phyloP scores from a whole-genome alignment of 2,797 vertebrate genomes.

The Pangasius macronema region DNA sequence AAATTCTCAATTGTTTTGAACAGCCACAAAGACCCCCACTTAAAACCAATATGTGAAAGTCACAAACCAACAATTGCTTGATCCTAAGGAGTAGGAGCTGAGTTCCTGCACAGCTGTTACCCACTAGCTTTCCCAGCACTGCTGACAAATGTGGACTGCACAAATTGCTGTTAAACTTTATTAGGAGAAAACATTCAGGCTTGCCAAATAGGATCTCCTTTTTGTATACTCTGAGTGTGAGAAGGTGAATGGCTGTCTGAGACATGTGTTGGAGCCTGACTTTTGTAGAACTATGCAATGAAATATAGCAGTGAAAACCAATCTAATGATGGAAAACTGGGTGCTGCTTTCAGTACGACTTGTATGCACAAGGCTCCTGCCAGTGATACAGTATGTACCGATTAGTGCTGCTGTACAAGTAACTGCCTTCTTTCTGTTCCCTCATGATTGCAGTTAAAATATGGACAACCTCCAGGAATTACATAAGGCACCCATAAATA shows the following conservation, averaged over 20 bases:
- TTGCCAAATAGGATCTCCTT: slow-evolving; percentile 61
- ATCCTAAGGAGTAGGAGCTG: slow-evolving; percentile 45
- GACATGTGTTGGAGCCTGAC: slow-evolving; percentile 25
- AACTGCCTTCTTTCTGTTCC: slow-evolving; percentile 37
- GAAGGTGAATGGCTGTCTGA: slow-evolving; percentile 13
- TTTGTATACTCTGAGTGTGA: slow-evolving; percentile 36
- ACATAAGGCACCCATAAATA: slow-evolving; percentile 44
- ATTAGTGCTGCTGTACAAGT: slow-evolving; percentile 50
- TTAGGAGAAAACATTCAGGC: slow-evolving; percentile 60
- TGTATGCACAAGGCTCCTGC: slow-evolving; percentile 20
- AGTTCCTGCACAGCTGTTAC: slow-evolving; percentile 67
- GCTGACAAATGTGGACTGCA: slow-evolving; percentile 64
- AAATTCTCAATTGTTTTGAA: slow-evolving; percentile 42
- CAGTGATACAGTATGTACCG: slow-evolving; percentile 26
- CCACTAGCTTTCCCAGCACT: slow-evolving; percentile 65
- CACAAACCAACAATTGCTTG: slow-evolving; percentile 49
- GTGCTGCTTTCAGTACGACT: slow-evolving; percentile 24
- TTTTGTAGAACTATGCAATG: slow-evolving; percentile 14
- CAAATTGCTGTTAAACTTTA: slow-evolving; percentile 69
- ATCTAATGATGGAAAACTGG: slow-evolving; percentile 26
- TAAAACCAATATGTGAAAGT: slow-evolving; percentile 49
- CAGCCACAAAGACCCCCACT: slow-evolving; percentile 55
- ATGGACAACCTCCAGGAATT: slow-evolving; percentile 35
- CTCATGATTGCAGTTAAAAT: slow-evolving; percentile 51
- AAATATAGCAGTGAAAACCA: slow-evolving; percentile 8